Base-by-base conservation (phyloP, 2,888 invertebrate species). In the Lepidochitona cinerea region DNA sequence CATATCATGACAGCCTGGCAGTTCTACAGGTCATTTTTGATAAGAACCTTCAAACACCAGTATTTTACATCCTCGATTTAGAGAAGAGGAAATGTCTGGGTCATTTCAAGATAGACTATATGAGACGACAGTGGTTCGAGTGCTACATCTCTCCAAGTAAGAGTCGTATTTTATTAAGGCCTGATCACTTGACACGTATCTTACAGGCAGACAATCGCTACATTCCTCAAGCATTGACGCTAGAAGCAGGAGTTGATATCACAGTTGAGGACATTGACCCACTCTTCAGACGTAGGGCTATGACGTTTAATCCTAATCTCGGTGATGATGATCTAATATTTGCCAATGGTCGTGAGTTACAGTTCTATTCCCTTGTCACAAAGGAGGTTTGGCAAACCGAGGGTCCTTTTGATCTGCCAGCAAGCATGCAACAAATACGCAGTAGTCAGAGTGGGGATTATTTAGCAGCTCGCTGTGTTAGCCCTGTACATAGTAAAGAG, bases 91-190 rank as follows among this genome's bases (percentile, higher is more conserved):
- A 73, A 18, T 83, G 82, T 37, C 29, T 81, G 9, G 83, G 83
- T 18, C 81, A 84, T 71, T 85, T 84, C 73, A 66, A 82, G 7
- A 78, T 83, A 6, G 74, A 77, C 65, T 81, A 81, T 68, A 78
- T 79, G 6, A 23, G 54, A 37, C 76, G 79, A 6, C 78, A 80
- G 14, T 84, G 83, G 84, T 85, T 83, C 36, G 85, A 85, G 75
- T 82, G 83, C 18, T 84, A 85, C 74, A 82, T 85, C 37, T 85
- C 85, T 0, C 84, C 84, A 0, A 80, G 78, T 36, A 81, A 80
- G 33, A 74, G 77, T 9, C 71, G 78, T 7, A 80, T 85, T 23
- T 68, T 83, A 1, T 70, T 85, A 65, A 74, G 84, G 29, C 85
- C 85, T 0, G 84, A 84, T 65, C 78, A 80, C 49, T 75, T 80